Conservation (phyloP, 64 coral and sea anemone genomes). For the Montipora sp. region DNA sequence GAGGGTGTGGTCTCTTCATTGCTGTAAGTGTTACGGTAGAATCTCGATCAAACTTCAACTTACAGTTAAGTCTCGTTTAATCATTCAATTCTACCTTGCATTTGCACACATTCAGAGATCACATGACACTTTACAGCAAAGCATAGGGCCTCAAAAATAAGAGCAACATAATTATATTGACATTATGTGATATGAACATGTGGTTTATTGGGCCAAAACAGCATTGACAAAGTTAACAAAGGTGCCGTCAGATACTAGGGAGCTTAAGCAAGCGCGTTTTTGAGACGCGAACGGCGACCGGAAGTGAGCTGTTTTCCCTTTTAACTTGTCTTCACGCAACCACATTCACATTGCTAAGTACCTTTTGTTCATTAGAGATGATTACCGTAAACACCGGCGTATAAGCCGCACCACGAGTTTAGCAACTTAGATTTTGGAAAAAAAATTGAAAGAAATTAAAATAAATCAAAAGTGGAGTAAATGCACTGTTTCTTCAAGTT, state of each 20-base stretch:
- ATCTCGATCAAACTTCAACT: slow-evolving; percentile 83
- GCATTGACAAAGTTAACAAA: not conserved
- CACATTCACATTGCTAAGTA: too few species aligned
- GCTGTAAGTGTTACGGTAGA: slow-evolving; percentile 73
- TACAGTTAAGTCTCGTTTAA: not conserved
- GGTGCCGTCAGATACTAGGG: not conserved
- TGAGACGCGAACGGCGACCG: too few species aligned
- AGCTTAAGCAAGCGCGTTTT: too few species aligned
- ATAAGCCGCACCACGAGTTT: too few species aligned
- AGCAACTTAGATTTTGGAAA: too few species aligned
- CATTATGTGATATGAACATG: not conserved
- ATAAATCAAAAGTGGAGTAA: too few species aligned
- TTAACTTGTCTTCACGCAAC: too few species aligned
- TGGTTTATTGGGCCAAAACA: not conserved
- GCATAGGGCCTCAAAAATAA: slow-evolving; percentile 24
- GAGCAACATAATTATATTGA: not conserved
- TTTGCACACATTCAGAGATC: slow-evolving; percentile 70
- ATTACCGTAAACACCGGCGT: too few species aligned
- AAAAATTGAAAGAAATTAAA: too few species aligned
- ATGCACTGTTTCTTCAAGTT: too few species aligned
- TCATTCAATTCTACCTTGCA: slow-evolving; percentile 59
- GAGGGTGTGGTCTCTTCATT: slow-evolving; percentile 73
- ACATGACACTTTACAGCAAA: slow-evolving; percentile 63
- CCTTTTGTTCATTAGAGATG: too few species aligned
- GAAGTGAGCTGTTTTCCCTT: too few species aligned